A percentile compares a stretch with the other conserved stretches of the same genome.
These are phyloP conservation scores for Aphodius granarius DNA, from an alignment of 2,888 invertebrate species.

Conservation along the genomic window DNA sequence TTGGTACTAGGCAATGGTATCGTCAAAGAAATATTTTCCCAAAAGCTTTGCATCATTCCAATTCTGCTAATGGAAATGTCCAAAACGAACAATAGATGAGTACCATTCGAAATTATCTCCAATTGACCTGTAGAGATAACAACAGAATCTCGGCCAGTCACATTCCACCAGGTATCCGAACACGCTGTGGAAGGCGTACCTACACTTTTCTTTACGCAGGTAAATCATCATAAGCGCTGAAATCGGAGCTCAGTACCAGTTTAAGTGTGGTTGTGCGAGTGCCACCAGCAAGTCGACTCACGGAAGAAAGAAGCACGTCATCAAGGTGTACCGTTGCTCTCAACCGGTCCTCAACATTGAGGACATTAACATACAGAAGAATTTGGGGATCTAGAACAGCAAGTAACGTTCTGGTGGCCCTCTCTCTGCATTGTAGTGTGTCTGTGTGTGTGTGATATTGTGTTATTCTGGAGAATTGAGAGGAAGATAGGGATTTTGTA, in stretches of 20 bases:
- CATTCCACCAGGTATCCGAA: not conserved
- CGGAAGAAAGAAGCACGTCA: not conserved
- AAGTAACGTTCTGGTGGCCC: not conserved
- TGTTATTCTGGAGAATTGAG: not conserved
- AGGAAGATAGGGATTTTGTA: not conserved
- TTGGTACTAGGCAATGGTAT: too few relatives aligned
- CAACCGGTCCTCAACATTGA: constrained; percentile 15
- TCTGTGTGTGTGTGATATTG: not conserved
- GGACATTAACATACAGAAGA: constrained; percentile 7
- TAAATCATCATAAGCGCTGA: too few relatives aligned
- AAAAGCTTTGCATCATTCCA: too few relatives aligned
- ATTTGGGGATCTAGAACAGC: constrained; percentile 1
- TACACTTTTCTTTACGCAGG: not conserved
- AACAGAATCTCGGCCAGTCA: not conserved
- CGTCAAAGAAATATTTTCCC: too few relatives aligned
- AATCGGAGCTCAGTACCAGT: constrained; percentile 3
- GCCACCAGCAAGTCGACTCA: not conserved
- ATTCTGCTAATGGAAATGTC: too few relatives aligned
- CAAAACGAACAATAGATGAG: not conserved
- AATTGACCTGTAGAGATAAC: not conserved
- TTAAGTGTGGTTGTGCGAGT: not conserved
- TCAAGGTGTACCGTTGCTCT: constrained; percentile 18
- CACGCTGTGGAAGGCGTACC: not conserved
- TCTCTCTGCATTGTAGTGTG: not conserved
- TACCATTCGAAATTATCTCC: not conserved